A percentile compares a stretch with the other conserved stretches of the same genome.
Evolutionary conservation across 2,113 vertebrate species (phyloP).

Genomic region (Barnardius zonarius): DNA sequence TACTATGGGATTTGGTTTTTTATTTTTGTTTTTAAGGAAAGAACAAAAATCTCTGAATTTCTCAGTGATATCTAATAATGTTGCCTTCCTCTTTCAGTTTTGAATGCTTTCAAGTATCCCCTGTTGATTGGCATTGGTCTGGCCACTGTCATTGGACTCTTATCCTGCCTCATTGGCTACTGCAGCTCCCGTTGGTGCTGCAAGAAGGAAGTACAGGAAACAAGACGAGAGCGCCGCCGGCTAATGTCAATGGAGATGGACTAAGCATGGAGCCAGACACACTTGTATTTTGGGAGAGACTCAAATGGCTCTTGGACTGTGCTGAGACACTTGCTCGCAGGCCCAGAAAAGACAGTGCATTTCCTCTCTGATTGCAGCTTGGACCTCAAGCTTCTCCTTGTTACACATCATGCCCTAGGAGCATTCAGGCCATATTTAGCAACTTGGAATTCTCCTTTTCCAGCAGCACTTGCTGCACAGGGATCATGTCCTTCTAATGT

Average conservation of each 20-base stretch:
- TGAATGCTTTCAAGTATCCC: conserved; percentile 91
- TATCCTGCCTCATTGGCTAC: conserved; percentile 92
- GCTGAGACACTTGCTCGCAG: conserved; percentile 37
- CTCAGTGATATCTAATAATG: background rate
- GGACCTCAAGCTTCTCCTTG: conserved; percentile 64
- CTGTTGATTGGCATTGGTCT: conserved; percentile 87
- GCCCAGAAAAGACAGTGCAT: background rate
- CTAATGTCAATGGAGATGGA: conserved; percentile 95
- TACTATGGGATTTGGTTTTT: background rate
- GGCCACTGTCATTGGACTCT: conserved; percentile 83
- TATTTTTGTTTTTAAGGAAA: background rate
- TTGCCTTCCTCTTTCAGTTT: conserved; percentile 75
- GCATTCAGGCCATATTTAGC: conserved; percentile 51
- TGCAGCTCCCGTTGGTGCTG: conserved; percentile 90
- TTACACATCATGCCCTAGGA: conserved; percentile 56
- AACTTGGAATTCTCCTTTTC: conserved; percentile 57
- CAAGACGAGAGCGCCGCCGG: conserved; percentile 78
- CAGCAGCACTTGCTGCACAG: conserved; percentile 69
- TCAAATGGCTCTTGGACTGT: conserved; percentile 3
- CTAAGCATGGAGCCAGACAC: conserved; percentile 64
- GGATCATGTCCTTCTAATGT: conserved; percentile 34
- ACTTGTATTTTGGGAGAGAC: background rate
- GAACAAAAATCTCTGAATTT: background rate
- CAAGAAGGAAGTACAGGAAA: conserved; percentile 85
- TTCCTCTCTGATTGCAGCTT: conserved; percentile 72